A percentile compares a stretch with the other conserved stretches of the same genome.
phyloP scores from a whole-genome alignment of 2,113 vertebrate genomes.

The Calcarius ornatus region DNA sequence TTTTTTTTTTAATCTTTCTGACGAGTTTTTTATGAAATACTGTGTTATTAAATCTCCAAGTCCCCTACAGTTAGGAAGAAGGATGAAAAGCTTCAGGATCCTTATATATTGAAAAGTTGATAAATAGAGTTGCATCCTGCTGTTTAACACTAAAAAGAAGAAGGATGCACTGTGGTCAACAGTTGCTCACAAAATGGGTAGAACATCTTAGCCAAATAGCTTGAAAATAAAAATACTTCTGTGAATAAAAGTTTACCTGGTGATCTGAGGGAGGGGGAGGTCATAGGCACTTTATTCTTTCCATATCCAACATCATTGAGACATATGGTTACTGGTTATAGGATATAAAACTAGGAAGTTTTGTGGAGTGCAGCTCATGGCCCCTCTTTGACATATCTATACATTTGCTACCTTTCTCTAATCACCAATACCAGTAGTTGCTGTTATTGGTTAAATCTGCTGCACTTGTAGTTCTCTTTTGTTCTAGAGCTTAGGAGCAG shows the following conservation, averaged over 20 bases:
- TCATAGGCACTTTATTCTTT: neutral
- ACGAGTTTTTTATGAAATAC: neutral
- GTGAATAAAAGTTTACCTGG: neutral
- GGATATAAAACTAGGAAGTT: neutral
- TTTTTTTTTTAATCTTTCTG: neutral
- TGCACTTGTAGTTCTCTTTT: neutral
- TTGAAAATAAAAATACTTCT: neutral
- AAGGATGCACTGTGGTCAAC: neutral
- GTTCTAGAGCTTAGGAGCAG: neutral
- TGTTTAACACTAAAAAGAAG: neutral
- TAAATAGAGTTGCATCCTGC: neutral
- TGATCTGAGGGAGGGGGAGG: neutral
- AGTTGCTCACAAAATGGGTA: neutral
- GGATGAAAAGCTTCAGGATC: neutral
- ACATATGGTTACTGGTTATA: neutral
- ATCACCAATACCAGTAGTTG: neutral
- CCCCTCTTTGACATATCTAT: neutral
- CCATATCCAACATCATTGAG: neutral
- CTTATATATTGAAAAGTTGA: neutral
- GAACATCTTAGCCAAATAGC: neutral
- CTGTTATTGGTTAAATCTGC: neutral
- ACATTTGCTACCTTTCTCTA: neutral
- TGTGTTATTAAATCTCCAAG: neutral
- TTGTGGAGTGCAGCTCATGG: neutral
- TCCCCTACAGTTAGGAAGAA: neutral